Conservation (phyloP, 2,113 vertebrate species). For the Xiphophorus maculatus region DNA sequence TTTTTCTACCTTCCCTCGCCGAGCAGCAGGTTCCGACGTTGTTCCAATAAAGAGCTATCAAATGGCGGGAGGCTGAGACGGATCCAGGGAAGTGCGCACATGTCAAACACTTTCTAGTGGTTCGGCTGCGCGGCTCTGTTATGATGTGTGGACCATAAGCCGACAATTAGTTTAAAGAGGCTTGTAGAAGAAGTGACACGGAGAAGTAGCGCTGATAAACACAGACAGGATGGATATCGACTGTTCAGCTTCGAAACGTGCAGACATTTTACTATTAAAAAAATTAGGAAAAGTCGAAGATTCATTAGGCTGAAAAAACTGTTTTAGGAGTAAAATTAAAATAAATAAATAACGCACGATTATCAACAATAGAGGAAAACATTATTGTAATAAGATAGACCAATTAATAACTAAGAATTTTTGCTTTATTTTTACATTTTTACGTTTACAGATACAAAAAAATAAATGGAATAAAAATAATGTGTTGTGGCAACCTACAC, state of each 20-base stretch:
- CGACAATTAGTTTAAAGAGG: slow-evolving; percentile 69
- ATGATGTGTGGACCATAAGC: slow-evolving; percentile 68
- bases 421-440: too few species aligned
- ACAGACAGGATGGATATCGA: not conserved
- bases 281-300: not conserved
- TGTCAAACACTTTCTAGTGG: slow-evolving; percentile 70
- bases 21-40: not conserved
- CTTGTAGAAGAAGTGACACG: slow-evolving; percentile 56
- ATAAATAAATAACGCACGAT: not conserved
- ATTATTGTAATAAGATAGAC: too few species aligned
- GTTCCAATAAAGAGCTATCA: slow-evolving; percentile 37
- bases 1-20: not conserved
- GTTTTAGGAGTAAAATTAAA: not conserved
- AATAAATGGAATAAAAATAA: too few species aligned
- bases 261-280: not conserved
- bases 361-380: too few species aligned
- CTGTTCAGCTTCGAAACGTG: not conserved
- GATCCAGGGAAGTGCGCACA: slow-evolving; percentile 57
- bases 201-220: slow-evolving; percentile 47
- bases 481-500: too few species aligned
- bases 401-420: not conserved
- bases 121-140: slow-evolving; percentile 41
- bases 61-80: slow-evolving; percentile 40
- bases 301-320: not conserved
- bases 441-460: too few species aligned